These are phyloP conservation scores for Bombyx huttoni DNA, from an alignment of 2,888 invertebrate genomes.

Conservation along the genomic window DNA sequence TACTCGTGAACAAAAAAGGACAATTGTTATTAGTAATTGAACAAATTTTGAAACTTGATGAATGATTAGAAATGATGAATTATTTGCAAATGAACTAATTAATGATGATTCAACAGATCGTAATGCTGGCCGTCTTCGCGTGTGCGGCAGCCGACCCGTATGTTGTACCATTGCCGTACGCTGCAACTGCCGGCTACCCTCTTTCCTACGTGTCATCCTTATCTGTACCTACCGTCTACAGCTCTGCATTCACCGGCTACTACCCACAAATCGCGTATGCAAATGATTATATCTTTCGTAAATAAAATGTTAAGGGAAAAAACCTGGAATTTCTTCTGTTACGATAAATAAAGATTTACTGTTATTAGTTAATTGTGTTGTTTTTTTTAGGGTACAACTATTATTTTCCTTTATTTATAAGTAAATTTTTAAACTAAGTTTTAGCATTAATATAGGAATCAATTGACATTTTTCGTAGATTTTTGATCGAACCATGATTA, in stretches of 20 bases:
- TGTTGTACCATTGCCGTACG: constrained; percentile 10
- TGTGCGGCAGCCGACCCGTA: constrained; percentile 29
- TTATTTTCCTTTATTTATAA: too few relatives aligned
- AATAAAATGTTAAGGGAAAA: constrained; percentile 3
- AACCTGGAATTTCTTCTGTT: constrained; percentile 3
- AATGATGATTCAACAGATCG: constrained; percentile 20
- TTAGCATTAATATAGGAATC: too few relatives aligned
- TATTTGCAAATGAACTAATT: too few relatives aligned
- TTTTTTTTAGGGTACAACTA: not conserved
- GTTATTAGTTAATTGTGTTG: not conserved
- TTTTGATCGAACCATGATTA: too few relatives aligned
- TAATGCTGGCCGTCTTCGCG: constrained; percentile 22
- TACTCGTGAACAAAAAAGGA: too few relatives aligned
- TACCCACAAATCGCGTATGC: constrained; percentile 21
- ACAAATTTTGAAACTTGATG: too few relatives aligned
- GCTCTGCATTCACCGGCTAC: constrained; percentile 17
- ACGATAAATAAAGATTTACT: constrained; percentile 5
- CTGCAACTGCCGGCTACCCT: constrained; percentile 14
- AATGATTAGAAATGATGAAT: too few relatives aligned
- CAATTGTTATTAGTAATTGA: too few relatives aligned
- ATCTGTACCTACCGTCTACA: constrained; percentile 18
- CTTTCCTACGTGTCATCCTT: constrained; percentile 22
- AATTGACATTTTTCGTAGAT: too few relatives aligned
- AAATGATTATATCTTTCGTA: constrained; percentile 23
- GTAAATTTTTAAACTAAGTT: too few relatives aligned